Evolutionary conservation across 2,113 vertebrate species (phyloP).

Genomic region (Ascaphus truei): DNA sequence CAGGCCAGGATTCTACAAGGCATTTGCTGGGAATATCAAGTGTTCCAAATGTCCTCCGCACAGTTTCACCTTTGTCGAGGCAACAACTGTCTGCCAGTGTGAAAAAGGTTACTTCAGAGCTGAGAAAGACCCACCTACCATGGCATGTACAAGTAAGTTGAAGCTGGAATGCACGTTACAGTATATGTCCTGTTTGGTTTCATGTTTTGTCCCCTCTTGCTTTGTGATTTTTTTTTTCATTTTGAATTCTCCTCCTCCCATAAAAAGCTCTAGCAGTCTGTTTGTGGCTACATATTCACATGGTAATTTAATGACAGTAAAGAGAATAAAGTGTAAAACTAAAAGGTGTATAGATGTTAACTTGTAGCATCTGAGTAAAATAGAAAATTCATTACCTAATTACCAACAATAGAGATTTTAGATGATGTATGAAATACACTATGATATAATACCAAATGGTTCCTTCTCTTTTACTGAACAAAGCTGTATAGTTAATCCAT

Average conservation of each 20-base stretch:
- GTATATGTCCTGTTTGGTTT: too few species aligned
- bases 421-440: constrained; percentile 14
- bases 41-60: constrained; percentile 93
- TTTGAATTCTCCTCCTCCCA: too few species aligned
- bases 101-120: constrained; percentile 88
- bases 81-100: constrained; percentile 82
- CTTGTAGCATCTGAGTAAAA: constrained; percentile 10
- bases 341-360: not conserved
- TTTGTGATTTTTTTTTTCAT: too few species aligned
- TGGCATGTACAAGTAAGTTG: constrained; percentile 94
- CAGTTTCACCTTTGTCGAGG: constrained; percentile 80
- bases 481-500: too few species aligned
- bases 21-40: constrained; percentile 87
- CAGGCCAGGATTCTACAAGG: constrained; percentile 89
- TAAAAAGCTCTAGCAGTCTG: too few species aligned
- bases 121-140: constrained; percentile 87
- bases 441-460: not conserved
- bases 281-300: too few species aligned
- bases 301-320: too few species aligned
- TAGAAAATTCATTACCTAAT: constrained; percentile 13
- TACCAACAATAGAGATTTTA: constrained; percentile 9
- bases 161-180: constrained; percentile 17
- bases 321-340: too few species aligned
- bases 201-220: too few species aligned
- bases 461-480: too few species aligned